These are phyloP conservation scores for Protonemura montana DNA, from an alignment of 2,888 invertebrate species.

Conservation along the genomic window DNA sequence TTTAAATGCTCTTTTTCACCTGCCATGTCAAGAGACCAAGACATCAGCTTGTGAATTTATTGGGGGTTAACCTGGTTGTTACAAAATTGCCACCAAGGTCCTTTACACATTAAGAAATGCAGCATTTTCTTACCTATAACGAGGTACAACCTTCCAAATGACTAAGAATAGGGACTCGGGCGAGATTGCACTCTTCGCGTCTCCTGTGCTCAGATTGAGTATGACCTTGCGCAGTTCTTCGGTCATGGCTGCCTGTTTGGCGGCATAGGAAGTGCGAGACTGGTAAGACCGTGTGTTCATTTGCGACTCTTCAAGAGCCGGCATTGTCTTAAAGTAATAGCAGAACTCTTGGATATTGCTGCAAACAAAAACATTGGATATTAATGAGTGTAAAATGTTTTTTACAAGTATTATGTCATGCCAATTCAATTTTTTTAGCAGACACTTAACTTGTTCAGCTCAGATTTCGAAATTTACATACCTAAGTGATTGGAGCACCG, in stretches of 20 bases:
- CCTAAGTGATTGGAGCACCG: slow-evolving; percentile 79
- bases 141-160: slow-evolving; percentile 84
- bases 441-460: too few relatives aligned
- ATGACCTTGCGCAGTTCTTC: slow-evolving; percentile 83
- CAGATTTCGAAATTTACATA: slow-evolving; percentile 51
- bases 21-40: too few relatives aligned
- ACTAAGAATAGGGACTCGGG: slow-evolving; percentile 83
- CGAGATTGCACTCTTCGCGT: slow-evolving; percentile 77
- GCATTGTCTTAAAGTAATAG: slow-evolving; percentile 80
- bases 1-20: too few relatives aligned
- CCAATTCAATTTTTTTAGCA: too few relatives aligned
- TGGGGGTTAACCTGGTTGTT: too few relatives aligned
- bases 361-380: slow-evolving; percentile 52
- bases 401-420: too few relatives aligned
- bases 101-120: too few relatives aligned
- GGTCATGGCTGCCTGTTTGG: slow-evolving; percentile 76
- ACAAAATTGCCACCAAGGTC: too few relatives aligned
- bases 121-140: slow-evolving; percentile 68
- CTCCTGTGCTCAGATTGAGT: slow-evolving; percentile 73
- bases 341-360: slow-evolving; percentile 86
- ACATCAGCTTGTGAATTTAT: too few relatives aligned
- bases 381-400: too few relatives aligned
- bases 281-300: slow-evolving; percentile 65
- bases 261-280: slow-evolving; percentile 68
- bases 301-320: slow-evolving; percentile 70